Evolutionary conservation across 1,140 invertebrate genomes (phyloP).

Genomic region (Ooceraea biroi): DNA sequence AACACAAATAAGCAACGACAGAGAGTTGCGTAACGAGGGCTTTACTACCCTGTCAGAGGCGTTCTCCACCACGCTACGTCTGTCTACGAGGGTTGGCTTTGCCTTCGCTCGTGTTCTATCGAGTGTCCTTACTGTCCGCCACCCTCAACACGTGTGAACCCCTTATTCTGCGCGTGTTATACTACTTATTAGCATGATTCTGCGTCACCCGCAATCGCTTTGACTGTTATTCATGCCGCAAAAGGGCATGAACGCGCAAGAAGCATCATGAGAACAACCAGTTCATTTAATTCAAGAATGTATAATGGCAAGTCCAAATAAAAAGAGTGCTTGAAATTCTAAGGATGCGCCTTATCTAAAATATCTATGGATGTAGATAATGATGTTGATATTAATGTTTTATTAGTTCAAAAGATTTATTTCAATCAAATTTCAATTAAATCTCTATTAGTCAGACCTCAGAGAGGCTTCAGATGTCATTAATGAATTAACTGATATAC

Average conservation of each 20-base stretch:
- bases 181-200: conserved; percentile 68
- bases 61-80: conserved; percentile 41
- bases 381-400: background rate
- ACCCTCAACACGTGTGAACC: conserved; percentile 18
- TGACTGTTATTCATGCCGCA: conserved; percentile 14
- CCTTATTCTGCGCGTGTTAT: conserved; percentile 24
- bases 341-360: background rate
- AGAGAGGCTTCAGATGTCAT: background rate
- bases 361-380: background rate
- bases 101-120: background rate
- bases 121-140: background rate
- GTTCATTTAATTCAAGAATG: background rate
- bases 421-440: background rate
- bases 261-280: background rate
- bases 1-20: conserved; percentile 74
- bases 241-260: background rate
- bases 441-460: background rate
- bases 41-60: conserved; percentile 67
- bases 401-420: background rate
- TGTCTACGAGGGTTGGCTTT: background rate
- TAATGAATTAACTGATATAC: background rate
- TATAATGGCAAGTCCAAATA: too few species aligned
- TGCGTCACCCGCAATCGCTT: conserved; percentile 37
- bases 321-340: background rate
- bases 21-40: conserved; percentile 72